Conservation (phyloP, 2,797 vertebrate genomes). For the Macroramphosus scolopax region DNA sequence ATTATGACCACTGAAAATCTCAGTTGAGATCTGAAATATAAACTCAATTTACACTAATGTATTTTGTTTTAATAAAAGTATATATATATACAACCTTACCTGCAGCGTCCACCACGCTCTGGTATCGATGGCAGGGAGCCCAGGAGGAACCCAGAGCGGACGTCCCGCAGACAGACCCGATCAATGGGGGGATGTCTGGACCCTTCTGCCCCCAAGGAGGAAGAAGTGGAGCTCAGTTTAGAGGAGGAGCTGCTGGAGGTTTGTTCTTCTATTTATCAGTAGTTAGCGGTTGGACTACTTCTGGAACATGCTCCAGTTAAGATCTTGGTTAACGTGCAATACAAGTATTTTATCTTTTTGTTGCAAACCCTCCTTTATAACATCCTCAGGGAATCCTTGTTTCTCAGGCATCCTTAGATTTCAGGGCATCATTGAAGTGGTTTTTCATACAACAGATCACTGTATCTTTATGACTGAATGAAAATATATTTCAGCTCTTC, state of each 20-base stretch:
- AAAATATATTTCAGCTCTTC: too few species aligned
- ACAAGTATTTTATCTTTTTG: too few species aligned
- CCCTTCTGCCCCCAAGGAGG: conserved; percentile 17
- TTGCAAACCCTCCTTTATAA: too few species aligned
- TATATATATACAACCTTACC: background rate
- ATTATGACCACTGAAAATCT: background rate
- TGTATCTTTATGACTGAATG: too few species aligned
- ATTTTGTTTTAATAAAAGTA: background rate
- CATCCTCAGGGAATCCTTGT: too few species aligned
- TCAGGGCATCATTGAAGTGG: too few species aligned
- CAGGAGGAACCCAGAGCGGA: conserved; percentile 72
- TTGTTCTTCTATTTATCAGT: conserved; percentile 8
- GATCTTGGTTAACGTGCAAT: too few species aligned
- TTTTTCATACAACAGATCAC: too few species aligned
- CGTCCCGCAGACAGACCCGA: conserved; percentile 70
- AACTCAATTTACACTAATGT: too few species aligned
- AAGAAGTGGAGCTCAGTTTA: conserved; percentile 65
- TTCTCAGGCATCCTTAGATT: too few species aligned
- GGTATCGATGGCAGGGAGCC: conserved; percentile 21
- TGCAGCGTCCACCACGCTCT: conserved; percentile 59
- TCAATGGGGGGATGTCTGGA: conserved; percentile 64
- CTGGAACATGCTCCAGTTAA: too few species aligned
- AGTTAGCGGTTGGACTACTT: background rate
- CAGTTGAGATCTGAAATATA: rapidly evolving
- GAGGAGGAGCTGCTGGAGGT: conserved; percentile 77